phyloP scores from a whole-genome alignment of 2,797 vertebrate species.

The Manis javanica region DNA sequence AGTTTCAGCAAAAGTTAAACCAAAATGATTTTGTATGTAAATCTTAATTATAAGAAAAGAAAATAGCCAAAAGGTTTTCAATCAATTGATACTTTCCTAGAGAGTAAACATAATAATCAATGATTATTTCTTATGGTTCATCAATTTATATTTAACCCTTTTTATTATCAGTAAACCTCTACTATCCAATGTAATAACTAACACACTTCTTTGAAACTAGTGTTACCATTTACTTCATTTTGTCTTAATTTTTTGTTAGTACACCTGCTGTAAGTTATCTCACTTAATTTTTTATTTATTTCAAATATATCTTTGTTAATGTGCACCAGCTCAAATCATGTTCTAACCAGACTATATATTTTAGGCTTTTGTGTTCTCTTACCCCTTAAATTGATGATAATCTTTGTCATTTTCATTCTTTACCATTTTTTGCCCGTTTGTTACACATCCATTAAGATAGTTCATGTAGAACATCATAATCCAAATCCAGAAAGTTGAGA shows the following conservation, averaged over 20 bases:
- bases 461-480: slow-evolving; percentile 25
- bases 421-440: not conserved
- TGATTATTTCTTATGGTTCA: not conserved
- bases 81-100: not conserved
- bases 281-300: slow-evolving; percentile 10
- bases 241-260: not conserved
- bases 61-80: not conserved
- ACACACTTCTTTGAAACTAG: not conserved
- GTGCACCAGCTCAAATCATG: not conserved
- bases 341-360: not conserved
- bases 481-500: not conserved
- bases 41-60: slow-evolving; percentile 1
- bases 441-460: not conserved
- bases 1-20: not conserved
- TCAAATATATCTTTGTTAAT: not conserved
- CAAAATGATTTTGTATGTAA: not conserved
- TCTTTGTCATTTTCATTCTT: slow-evolving; percentile 32
- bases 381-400: not conserved
- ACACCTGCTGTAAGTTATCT: not conserved
- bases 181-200: not conserved
- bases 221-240: slow-evolving; percentile 26
- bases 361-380: not conserved
- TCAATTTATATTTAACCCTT: not conserved
- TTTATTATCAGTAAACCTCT: not conserved
- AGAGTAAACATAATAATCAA: not conserved